Conservation (phyloP, 2,797 vertebrate species). For the Siniperca scherzeri region DNA sequence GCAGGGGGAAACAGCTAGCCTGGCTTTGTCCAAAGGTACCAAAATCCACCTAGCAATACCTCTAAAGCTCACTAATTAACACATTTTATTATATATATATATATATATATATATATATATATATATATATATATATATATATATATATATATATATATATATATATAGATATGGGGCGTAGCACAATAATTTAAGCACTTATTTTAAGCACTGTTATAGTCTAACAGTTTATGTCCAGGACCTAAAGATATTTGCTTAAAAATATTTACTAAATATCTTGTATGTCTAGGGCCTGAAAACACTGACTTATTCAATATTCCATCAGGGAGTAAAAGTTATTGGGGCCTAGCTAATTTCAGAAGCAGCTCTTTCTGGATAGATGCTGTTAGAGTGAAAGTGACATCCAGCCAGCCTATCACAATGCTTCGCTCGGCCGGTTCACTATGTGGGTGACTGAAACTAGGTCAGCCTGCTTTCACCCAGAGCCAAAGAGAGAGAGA, state of each 20-base stretch:
- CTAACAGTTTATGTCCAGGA: background rate
- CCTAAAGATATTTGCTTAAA: background rate
- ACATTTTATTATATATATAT: too few species aligned
- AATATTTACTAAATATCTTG: background rate
- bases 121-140: too few species aligned
- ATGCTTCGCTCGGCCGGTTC: constrained; percentile 13
- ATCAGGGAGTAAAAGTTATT: background rate
- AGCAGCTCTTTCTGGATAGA: constrained; percentile 29
- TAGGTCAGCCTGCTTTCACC: constrained; percentile 72
- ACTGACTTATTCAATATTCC: constrained; percentile 43
- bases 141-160: too few species aligned
- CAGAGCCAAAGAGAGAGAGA: constrained; percentile 33
- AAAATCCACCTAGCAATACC: background rate
- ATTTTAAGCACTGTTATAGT: background rate
- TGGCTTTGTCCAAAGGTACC: too few species aligned
- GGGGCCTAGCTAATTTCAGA: constrained; percentile 24
- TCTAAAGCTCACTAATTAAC: background rate
- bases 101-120: too few species aligned
- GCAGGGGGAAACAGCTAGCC: too few species aligned
- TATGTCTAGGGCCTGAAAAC: background rate
- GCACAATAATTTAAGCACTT: too few species aligned
- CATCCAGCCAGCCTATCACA: constrained; percentile 41
- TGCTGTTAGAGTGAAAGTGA: constrained; percentile 25
- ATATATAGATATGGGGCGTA: too few species aligned
- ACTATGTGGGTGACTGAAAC: constrained; percentile 61